Conservation (phyloP, 2,888 invertebrate genomes). For the Rhabditoides inermis region DNA sequence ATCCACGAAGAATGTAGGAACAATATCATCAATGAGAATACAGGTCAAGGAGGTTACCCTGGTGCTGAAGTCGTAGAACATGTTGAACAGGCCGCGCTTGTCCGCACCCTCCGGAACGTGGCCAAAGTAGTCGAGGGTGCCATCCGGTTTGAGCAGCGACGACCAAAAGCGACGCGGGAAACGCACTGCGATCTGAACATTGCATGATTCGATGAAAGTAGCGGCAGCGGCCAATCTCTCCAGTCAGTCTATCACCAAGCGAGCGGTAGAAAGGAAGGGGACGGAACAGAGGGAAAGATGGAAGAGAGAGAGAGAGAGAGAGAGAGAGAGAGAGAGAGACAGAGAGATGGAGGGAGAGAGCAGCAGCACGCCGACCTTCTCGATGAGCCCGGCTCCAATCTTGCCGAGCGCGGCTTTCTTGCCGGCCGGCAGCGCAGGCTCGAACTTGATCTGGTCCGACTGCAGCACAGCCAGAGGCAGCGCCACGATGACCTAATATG, state of each 20-base stretch:
- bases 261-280: background rate
- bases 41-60: constrained; percentile 26
- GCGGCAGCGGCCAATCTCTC: too few relatives aligned
- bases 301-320: background rate
- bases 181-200: constrained; percentile 53
- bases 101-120: constrained; percentile 50
- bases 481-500: constrained; percentile 55
- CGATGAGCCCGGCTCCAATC: constrained; percentile 56
- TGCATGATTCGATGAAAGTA: background rate
- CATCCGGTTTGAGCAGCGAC: constrained; percentile 42
- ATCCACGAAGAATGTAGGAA: too few relatives aligned
- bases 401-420: constrained; percentile 53
- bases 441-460: constrained; percentile 51
- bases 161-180: constrained; percentile 56
- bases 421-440: constrained; percentile 53
- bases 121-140: constrained; percentile 51
- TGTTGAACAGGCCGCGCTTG: constrained; percentile 54
- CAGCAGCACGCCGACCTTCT: constrained; percentile 56
- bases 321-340: background rate
- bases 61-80: constrained; percentile 56
- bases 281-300: background rate
- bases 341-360: too few relatives aligned
- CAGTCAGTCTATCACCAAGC: too few relatives aligned
- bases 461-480: constrained; percentile 55
- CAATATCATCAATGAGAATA: background rate